Evolutionary conservation across 1,140 invertebrate species (phyloP), one percentile per base, ranked within the genome.

Genomic region (Marisa cornuarietis): DNA sequence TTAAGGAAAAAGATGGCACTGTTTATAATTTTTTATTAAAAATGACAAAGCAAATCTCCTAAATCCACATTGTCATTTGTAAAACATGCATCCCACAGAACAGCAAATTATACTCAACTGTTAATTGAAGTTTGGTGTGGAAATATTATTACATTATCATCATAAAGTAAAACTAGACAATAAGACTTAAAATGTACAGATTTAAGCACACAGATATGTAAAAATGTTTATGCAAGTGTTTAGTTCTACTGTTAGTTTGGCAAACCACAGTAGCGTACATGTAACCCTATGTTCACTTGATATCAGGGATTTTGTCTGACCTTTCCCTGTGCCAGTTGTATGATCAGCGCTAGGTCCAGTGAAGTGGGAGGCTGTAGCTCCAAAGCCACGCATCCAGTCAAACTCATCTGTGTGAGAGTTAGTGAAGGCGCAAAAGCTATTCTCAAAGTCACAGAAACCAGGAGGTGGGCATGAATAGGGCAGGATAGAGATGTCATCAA

Each of bases 371-470:
- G 83, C 77, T 66, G 87, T 85, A 85, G 86, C 42, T 85, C 81
- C 63, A 82, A 83, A 62, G 68, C 42, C 72, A 86, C 84, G 18
- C 81, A 81, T 76, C 88, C 86, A 61, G 62, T 42, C 71, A 84
- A 86, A 68, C 86, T 75, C 63, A 54, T 76, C 73, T 10, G 73
- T 68, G 9, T 71, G 58, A 20, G 68, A 62, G 73, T 81, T 81
- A n/a, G 58, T 54, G 76, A 76, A 82, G 52, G 78, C 63, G 58
- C 78, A 82, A n/a, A 80, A 75, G 31, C 75, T 76, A 73, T 6
- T 63, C 79, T 90, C 88, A 85, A 90, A 90, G 80, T 87, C 83
- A 85, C 88, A 90, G 62, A 75, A 83, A 22, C 84, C 86, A 51
- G 81, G 76, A 11, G 78, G 74, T 74, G 82, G 75, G 42, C 85